Base-by-base conservation (phyloP, 2,113 vertebrate genomes). In the Morone saxatilis region DNA sequence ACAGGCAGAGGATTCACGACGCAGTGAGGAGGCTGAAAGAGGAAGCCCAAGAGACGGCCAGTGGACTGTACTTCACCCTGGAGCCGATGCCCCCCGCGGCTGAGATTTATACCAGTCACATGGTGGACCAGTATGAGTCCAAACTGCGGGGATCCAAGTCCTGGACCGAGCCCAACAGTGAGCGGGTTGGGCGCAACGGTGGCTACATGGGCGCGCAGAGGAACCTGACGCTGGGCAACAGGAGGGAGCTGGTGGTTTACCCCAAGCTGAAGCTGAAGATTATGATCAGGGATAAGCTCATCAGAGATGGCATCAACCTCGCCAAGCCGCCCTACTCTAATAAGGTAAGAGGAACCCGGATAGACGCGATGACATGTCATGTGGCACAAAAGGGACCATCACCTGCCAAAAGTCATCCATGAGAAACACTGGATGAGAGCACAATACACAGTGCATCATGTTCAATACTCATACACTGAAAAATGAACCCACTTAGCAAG, bases 211-310 rank as follows among this genome's bases (percentile, higher is more conserved):
- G 95, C 63, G 88, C 94, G 53, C 92, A 95, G 66, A 88, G 95
- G 72, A 95, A 95, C 89, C 93, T 95, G 91, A 94, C 95, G 57
- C 83, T 94, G 63, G 95, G 91, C 19, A 93, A 94, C 78, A 91
- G 93, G 79, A 96, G 92, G 90, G 97, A 97, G 84, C 92, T 96
- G 93, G 89, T 95, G 50, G 94, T 96, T 48, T 99, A 97, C 88
- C 98, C 98, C 53, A 96, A 97, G 63, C 95, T 99, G 83, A 98
- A 97, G 93, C 95, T 99, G 92, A 99, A 99, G 95, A 98, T 99
- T 92, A 98, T 99, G 97, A 98, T 99, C 90, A 95, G 97, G 93
- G 98, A 99, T 94, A 99, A 99, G 91, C 97, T 99, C 36, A 95
- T 97, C 85, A 95, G 97, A 70, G 98, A 99, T 66, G 97, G 97